phyloP scores from a whole-genome alignment of 2,888 invertebrate genomes.

The Aplocera efformata region DNA sequence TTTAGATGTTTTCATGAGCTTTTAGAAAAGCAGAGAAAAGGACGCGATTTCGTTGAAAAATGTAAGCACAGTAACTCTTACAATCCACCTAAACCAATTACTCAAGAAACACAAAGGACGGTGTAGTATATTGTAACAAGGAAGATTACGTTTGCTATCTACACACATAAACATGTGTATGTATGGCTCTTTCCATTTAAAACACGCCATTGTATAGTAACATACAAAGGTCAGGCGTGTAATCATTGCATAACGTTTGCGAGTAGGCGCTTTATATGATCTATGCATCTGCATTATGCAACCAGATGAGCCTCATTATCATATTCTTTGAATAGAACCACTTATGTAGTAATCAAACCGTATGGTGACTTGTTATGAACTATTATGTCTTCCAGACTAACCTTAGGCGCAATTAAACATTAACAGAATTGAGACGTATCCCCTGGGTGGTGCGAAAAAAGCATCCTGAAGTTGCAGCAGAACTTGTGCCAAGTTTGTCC shows the following conservation, averaged over 20 bases:
- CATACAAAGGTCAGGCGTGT: slow-evolving; percentile 47
- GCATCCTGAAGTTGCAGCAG: no score
- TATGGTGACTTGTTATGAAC: not conserved
- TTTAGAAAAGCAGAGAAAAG: no score
- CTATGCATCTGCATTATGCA: slow-evolving; percentile 42
- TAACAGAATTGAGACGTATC: slow-evolving; percentile 21
- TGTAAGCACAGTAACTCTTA: slow-evolving; percentile 26
- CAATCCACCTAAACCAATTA: slow-evolving; percentile 39
- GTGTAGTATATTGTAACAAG: slow-evolving; percentile 27
- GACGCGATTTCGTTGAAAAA: slow-evolving; percentile 1
- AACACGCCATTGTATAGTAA: slow-evolving; percentile 23
- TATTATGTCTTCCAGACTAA: not conserved
- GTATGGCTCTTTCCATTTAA: slow-evolving; percentile 10
- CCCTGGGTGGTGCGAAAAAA: no score
- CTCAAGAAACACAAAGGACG: slow-evolving; percentile 29
- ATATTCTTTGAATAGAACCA: slow-evolving; percentile 4
- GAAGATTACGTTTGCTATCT: slow-evolving; percentile 27
- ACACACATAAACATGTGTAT: slow-evolving; percentile 3
- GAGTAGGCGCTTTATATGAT: slow-evolving; percentile 30
- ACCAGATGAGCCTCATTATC: slow-evolving; percentile 9
- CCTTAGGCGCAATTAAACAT: slow-evolving; percentile 1
- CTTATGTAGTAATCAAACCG: not conserved
- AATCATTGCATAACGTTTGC: slow-evolving; percentile 40
- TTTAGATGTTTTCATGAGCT: no score
- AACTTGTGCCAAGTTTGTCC: no score